phyloP scores from a whole-genome alignment of 2,888 invertebrate genomes.

The Tanytarsus gracilentus region DNA sequence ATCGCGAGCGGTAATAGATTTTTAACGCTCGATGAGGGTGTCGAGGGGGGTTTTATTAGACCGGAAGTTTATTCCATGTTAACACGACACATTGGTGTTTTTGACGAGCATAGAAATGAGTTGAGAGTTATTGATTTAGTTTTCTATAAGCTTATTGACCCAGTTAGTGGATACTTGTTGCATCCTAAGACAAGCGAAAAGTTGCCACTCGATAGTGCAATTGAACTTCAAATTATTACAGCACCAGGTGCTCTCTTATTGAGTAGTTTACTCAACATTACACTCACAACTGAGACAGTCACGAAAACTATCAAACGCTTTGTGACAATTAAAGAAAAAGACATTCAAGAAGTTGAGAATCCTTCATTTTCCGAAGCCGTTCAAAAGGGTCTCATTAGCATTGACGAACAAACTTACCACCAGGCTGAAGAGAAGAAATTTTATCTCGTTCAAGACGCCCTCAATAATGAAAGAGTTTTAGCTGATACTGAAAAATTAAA shows the following conservation, averaged over 20 bases:
- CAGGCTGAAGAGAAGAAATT: slow-evolving; percentile 33
- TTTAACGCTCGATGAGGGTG: slow-evolving; percentile 70
- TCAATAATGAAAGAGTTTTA: slow-evolving; percentile 18
- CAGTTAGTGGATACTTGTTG: slow-evolving; percentile 51
- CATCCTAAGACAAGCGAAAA: slow-evolving; percentile 46
- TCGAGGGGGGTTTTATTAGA: slow-evolving; percentile 66
- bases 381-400: slow-evolving; percentile 34
- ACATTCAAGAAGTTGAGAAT: slow-evolving; percentile 36
- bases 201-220: slow-evolving; percentile 51
- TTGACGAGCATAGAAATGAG: slow-evolving; percentile 46
- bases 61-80: slow-evolving; percentile 82
- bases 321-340: slow-evolving; percentile 12
- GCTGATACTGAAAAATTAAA: slow-evolving; percentile 20
- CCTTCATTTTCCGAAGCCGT: slow-evolving; percentile 31
- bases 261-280: slow-evolving; percentile 53
- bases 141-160: slow-evolving; percentile 47
- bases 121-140: slow-evolving; percentile 58
- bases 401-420: slow-evolving; percentile 40
- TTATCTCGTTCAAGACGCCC: slow-evolving; percentile 23
- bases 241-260: slow-evolving; percentile 47
- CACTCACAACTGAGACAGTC: slow-evolving; percentile 35
- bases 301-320: slow-evolving; percentile 29
- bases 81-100: slow-evolving; percentile 70
- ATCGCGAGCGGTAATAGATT: slow-evolving; percentile 66
- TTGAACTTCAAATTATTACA: slow-evolving; percentile 49